A percentile compares a stretch with the other conserved stretches of the same genome.
Evolutionary conservation across 2,113 vertebrate genomes (phyloP).

Genomic region (Pelodiscus sinensis): DNA sequence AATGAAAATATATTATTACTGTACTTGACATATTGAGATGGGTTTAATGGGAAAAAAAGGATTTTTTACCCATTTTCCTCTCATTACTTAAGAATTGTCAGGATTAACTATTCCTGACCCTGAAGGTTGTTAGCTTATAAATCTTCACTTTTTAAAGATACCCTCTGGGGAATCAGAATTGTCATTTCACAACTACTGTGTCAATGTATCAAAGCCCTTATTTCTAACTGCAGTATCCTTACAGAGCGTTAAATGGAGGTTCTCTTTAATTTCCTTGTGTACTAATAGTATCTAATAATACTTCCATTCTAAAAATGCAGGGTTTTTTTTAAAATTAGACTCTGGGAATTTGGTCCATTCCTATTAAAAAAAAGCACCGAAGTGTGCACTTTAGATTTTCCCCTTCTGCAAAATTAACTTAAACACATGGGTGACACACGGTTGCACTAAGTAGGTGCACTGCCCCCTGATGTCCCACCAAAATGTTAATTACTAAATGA

Average conservation of each 20-base stretch:
- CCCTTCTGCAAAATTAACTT: too few relatives aligned
- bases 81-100: slow-evolving; percentile 9
- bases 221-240: neutral
- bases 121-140: neutral
- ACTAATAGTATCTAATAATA: slow-evolving; percentile 29
- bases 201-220: neutral
- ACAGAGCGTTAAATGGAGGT: neutral
- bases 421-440: too few relatives aligned
- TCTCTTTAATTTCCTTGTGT: slow-evolving; percentile 37
- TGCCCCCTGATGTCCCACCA: too few relatives aligned
- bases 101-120: neutral
- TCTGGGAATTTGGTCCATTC: slow-evolving; percentile 40
- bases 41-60: neutral
- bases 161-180: neutral
- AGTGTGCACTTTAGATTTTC: slow-evolving; percentile 25
- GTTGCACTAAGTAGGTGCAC: too few relatives aligned
- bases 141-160: neutral
- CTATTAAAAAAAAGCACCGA: slow-evolving; percentile 56
- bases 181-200: fast-evolving
- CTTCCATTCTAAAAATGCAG: slow-evolving; percentile 44
- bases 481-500: too few relatives aligned
- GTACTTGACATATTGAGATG: neutral
- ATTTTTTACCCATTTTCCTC: neutral
- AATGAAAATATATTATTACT: neutral
- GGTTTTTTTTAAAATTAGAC: slow-evolving; percentile 58